phyloP scores from a whole-genome alignment of 2,888 invertebrate genomes.

The Spatulosminthurus flaviceps region DNA sequence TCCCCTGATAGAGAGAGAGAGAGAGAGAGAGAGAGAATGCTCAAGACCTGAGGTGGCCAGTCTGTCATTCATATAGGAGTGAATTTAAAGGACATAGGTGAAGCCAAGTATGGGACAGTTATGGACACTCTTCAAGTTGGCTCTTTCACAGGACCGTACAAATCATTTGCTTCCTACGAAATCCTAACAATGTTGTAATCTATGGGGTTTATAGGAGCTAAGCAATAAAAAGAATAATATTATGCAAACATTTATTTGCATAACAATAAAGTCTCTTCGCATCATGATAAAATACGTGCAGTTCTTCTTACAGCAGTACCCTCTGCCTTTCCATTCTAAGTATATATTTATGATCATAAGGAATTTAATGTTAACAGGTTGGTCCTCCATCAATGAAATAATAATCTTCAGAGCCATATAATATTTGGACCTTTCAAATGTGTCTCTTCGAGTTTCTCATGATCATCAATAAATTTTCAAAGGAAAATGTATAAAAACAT shows the following conservation, averaged over 20 bases:
- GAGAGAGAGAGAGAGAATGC: conserved; percentile 19
- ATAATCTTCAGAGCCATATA: too few relatives aligned
- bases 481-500: too few relatives aligned
- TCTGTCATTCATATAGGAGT: not conserved
- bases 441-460: too few relatives aligned
- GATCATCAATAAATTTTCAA: too few relatives aligned
- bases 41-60: conserved; percentile 14
- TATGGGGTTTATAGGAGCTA: conserved; percentile 11
- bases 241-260: conserved; percentile 40
- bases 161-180: conserved; percentile 38
- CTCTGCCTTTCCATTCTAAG: too few relatives aligned
- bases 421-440: too few relatives aligned
- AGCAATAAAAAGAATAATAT: conserved; percentile 41
- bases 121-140: conserved; percentile 25
- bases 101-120: conserved; percentile 26
- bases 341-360: too few relatives aligned
- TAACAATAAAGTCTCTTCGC: conserved; percentile 40
- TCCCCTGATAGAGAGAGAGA: too few relatives aligned
- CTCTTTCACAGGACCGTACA: conserved; percentile 23
- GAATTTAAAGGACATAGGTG: not conserved
- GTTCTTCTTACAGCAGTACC: too few relatives aligned
- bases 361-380: too few relatives aligned
- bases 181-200: conserved; percentile 23
- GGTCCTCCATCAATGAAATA: too few relatives aligned
- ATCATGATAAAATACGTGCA: conserved; percentile 28